Evolutionary conservation across 2,797 vertebrate species (phyloP).

Genomic region (Babyrousa celebensis): DNA sequence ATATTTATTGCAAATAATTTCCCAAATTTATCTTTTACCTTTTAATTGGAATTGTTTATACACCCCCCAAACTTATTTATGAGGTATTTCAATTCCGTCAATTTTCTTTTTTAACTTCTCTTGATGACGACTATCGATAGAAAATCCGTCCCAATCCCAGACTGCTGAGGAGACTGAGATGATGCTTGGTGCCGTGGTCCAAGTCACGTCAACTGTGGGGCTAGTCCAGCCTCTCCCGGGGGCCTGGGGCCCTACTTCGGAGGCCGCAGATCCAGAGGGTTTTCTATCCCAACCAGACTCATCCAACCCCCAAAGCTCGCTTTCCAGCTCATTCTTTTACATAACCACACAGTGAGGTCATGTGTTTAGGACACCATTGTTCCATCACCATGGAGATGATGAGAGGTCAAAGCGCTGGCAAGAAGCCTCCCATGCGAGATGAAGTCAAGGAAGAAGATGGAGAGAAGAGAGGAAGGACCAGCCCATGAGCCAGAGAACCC

Average conservation of each 20-base stretch:
- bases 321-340: conserved; percentile 34
- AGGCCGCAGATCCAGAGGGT: conserved; percentile 51
- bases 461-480: conserved; percentile 68
- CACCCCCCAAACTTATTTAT: neutral
- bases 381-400: conserved; percentile 86
- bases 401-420: conserved; percentile 73
- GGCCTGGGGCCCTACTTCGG: neutral
- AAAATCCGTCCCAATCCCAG: conserved; percentile 14
- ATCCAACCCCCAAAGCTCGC: conserved; percentile 15
- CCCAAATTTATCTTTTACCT: conserved; percentile 34
- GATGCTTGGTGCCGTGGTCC: neutral
- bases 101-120: conserved; percentile 34
- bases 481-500: conserved; percentile 14
- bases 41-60: conserved; percentile 46
- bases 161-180: neutral
- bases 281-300: conserved; percentile 65
- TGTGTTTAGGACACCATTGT: conserved; percentile 86
- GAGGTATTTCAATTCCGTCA: neutral
- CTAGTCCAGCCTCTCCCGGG: neutral
- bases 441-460: conserved; percentile 72
- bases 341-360: conserved; percentile 77
- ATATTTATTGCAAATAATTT: conserved; percentile 4
- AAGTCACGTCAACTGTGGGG: neutral
- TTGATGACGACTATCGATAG: neutral
- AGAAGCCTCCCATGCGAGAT: conserved; percentile 71